A percentile compares a stretch with the other conserved stretches of the same genome.
Conservation (phyloP, 1,140 invertebrate genomes). For the Nixonia krombeini region DNA sequence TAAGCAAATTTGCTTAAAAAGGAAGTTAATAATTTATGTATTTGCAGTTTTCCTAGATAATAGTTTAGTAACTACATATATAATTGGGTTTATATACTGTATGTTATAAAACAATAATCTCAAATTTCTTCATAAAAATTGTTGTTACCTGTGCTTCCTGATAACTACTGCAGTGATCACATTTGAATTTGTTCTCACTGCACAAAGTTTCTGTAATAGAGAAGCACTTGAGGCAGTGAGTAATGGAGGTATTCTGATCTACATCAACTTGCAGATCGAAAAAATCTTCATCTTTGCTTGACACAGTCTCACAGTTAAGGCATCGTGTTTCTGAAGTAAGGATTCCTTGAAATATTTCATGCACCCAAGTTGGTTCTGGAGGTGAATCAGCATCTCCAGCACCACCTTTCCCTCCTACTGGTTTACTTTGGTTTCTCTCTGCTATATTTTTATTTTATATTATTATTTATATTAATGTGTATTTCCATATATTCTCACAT, state of each 20-base stretch:
- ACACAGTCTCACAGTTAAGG: slow-evolving; percentile 99
- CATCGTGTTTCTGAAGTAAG: slow-evolving; percentile 99
- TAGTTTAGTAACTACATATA: too few species aligned
- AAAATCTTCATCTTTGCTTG: slow-evolving; percentile 99
- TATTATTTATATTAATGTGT: slow-evolving; percentile 10
- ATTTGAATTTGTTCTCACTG: slow-evolving; percentile 99
- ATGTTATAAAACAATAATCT: too few species aligned
- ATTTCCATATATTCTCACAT: too few species aligned
- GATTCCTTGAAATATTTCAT: slow-evolving; percentile 99
- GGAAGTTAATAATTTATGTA: too few species aligned
- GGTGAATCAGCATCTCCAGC: slow-evolving; percentile 70
- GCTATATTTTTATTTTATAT: slow-evolving; percentile 69
- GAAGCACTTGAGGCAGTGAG: slow-evolving; percentile 97
- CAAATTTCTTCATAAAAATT: too few species aligned
- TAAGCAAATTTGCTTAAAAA: slow-evolving; percentile 8
- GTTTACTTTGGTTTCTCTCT: slow-evolving; percentile 83
- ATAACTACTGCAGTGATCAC: slow-evolving; percentile 99
- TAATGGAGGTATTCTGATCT: slow-evolving; percentile 99
- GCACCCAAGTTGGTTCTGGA: slow-evolving; percentile 97
- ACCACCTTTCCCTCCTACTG: slow-evolving; percentile 67
- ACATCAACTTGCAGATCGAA: slow-evolving; percentile 99
- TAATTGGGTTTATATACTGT: too few species aligned
- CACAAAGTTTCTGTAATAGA: slow-evolving; percentile 99
- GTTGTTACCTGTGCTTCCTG: slow-evolving; percentile 97
- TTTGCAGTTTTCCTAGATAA: too few species aligned